Conservation (phyloP, 2,797 vertebrate genomes). For the Gadopsis marmoratus region DNA sequence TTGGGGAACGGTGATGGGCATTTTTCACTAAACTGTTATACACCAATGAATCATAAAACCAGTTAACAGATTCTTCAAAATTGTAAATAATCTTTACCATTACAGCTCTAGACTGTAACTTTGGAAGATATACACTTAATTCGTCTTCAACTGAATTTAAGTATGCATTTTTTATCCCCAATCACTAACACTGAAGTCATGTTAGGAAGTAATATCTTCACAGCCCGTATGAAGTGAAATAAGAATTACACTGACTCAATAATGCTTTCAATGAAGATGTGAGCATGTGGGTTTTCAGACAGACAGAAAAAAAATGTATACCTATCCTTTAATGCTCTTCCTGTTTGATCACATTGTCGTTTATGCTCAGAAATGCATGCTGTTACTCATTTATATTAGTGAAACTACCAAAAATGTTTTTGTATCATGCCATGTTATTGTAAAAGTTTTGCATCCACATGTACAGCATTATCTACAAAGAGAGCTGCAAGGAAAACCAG, state of each 20-base stretch:
- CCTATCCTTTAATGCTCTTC: not conserved
- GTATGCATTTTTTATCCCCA: too few species aligned
- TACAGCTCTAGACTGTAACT: too few species aligned
- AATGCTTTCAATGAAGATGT: not conserved
- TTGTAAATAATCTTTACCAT: too few species aligned
- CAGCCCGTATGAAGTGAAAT: not conserved
- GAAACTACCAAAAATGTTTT: constrained; percentile 19
- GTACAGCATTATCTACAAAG: constrained; percentile 23
- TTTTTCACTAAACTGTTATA: too few species aligned
- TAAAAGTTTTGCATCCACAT: constrained; percentile 37
- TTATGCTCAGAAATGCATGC: not conserved
- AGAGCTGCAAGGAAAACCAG: not conserved
- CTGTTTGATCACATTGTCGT: not conserved
- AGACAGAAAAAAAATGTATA: not conserved
- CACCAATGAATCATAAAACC: too few species aligned
- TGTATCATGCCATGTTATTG: not conserved
- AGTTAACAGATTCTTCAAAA: too few species aligned
- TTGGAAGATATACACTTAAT: too few species aligned
- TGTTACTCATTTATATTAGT: not conserved
- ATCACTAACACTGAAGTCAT: too few species aligned
- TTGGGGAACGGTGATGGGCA: too few species aligned
- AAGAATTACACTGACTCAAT: not conserved
- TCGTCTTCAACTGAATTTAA: too few species aligned
- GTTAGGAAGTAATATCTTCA: not conserved
- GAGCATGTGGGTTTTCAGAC: not conserved